phyloP scores from a whole-genome alignment of 2,113 vertebrate species.

The Pelecanus crispus region DNA sequence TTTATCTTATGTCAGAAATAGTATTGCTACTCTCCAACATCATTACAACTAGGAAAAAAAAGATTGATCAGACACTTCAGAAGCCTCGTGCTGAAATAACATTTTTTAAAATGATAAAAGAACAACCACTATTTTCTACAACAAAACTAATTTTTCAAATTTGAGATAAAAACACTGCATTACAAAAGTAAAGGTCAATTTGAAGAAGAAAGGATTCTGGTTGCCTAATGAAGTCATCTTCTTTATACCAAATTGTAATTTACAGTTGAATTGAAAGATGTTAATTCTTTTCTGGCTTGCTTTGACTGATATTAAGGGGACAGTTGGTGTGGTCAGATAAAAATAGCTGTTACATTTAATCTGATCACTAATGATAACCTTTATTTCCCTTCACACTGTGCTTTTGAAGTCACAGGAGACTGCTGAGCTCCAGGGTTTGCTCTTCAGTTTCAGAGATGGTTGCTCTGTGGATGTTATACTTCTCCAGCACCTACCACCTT shows the following conservation, averaged over 20 bases:
- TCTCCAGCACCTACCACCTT: background rate
- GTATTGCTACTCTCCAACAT: background rate
- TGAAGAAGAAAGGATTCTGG: background rate
- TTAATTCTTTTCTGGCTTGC: conserved; percentile 11
- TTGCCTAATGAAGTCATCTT: background rate
- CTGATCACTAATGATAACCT: background rate
- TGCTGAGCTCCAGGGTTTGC: background rate
- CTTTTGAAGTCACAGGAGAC: background rate
- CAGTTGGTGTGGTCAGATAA: background rate
- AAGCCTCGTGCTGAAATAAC: background rate
- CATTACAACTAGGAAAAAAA: conserved; percentile 7
- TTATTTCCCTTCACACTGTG: background rate
- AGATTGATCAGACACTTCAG: conserved; percentile 36
- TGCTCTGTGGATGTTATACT: background rate
- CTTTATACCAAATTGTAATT: conserved; percentile 9
- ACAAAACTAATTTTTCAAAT: background rate
- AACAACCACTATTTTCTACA: background rate
- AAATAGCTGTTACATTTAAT: conserved; percentile 6
- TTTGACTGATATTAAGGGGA: background rate
- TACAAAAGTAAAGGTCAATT: background rate
- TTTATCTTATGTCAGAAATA: conserved; percentile 52
- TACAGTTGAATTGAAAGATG: background rate
- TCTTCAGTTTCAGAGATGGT: background rate
- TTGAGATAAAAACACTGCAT: background rate
- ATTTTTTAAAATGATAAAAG: background rate